Conservation (phyloP, 2,888 invertebrate genomes). For the Chaetoderma sp. region DNA sequence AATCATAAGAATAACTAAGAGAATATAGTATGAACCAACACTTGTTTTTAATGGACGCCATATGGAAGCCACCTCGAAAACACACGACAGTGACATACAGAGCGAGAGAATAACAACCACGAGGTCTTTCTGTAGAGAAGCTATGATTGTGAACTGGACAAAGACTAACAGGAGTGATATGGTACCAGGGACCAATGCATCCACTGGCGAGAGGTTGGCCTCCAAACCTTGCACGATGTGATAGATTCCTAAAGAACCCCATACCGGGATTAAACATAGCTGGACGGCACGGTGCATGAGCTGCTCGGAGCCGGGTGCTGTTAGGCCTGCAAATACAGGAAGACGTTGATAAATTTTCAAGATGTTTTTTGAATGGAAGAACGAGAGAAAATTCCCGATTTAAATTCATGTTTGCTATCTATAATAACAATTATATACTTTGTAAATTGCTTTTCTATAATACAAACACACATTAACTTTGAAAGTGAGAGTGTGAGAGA, state of each 20-base stretch:
- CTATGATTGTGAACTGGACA: slow-evolving; percentile 35
- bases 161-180: slow-evolving; percentile 40
- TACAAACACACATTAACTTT: too few relatives aligned
- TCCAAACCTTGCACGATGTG: slow-evolving; percentile 15
- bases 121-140: slow-evolving; percentile 33
- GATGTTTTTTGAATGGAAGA: too few relatives aligned
- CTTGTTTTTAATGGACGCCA: slow-evolving; percentile 40
- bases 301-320: slow-evolving; percentile 36
- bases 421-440: too few relatives aligned
- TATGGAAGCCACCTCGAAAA: slow-evolving; percentile 42
- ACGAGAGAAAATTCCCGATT: too few relatives aligned
- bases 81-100: slow-evolving; percentile 35
- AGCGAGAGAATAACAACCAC: slow-evolving; percentile 38
- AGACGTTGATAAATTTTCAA: too few relatives aligned
- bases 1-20: too few relatives aligned
- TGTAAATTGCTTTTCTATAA: too few relatives aligned
- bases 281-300: slow-evolving; percentile 38
- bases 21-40: slow-evolving; percentile 42
- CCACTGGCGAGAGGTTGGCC: too few relatives aligned
- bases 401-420: too few relatives aligned
- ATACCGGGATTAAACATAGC: slow-evolving; percentile 39
- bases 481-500: too few relatives aligned
- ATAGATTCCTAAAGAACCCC: slow-evolving; percentile 42
- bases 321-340: slow-evolving; percentile 34
- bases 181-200: slow-evolving; percentile 43